Conservation (phyloP, 37 sponge, comb jelly and placozoan species). For the Cliona cf. orientalis region DNA sequence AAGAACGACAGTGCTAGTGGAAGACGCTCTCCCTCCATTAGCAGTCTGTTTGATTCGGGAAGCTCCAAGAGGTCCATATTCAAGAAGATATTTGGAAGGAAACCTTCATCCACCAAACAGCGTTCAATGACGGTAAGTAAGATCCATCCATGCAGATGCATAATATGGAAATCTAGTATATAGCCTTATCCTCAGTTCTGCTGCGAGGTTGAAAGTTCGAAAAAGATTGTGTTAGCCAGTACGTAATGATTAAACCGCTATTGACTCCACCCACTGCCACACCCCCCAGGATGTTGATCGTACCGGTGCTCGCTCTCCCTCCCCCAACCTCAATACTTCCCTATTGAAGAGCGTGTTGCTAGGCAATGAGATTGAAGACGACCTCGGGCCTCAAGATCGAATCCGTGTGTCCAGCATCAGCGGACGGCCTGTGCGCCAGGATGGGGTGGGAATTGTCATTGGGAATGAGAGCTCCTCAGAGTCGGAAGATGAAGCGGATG, state of each 20-base stretch:
- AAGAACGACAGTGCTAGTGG: no score
- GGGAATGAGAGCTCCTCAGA: slow-evolving; percentile 51
- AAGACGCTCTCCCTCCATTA: neutral
- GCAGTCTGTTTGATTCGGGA: slow-evolving; percentile 16
- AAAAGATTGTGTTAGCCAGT: no score
- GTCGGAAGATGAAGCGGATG: slow-evolving; percentile 17
- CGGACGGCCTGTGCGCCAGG: slow-evolving; percentile 25
- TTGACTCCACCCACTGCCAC: neutral
- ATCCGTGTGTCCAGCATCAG: slow-evolving; percentile 26
- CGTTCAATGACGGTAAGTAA: no score
- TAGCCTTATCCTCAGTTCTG: no score
- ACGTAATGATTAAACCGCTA: no score
- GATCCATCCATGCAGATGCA: no score
- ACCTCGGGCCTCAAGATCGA: neutral
- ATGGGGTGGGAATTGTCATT: slow-evolving; percentile 28
- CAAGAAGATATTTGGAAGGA: slow-evolving; percentile 10
- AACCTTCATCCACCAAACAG: no score
- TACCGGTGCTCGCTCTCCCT: neutral
- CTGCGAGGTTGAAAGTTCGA: no score
- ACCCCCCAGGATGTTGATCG: neutral
- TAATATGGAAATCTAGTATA: no score
- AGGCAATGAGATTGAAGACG: neutral
- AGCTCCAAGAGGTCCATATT: neutral
- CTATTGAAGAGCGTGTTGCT: neutral
- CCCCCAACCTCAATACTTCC: neutral